Evolutionary conservation across 1,140 invertebrate species (phyloP), one percentile per base, ranked within the genome.

Genomic region (Cheumatopsyche charites): DNA sequence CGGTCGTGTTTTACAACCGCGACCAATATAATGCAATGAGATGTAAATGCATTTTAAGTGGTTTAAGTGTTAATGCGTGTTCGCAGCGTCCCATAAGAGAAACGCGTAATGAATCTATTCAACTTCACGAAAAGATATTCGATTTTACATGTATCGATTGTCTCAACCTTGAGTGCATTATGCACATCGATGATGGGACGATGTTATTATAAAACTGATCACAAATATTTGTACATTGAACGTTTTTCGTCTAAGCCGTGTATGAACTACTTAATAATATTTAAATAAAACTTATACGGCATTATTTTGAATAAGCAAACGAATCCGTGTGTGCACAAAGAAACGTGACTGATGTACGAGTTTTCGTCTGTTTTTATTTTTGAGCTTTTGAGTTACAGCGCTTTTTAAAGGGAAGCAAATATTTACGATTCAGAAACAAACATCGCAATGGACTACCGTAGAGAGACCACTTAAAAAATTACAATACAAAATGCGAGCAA

Each of bases 41-140:
- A 52, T 19, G 47, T 52, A 52, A 52, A 52, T 52, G 47, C 47
- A 17, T 52, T 52, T 17, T 52, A 52, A 52, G 47, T 52, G 47
- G 9, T 52, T 52, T 52, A 52, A 52, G 47, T 52, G 47, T 52
- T 52, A 52, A 52, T 52, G 47, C 47, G 19, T 17, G 47, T 52
- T 19, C 19, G 13, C 47, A 52, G 43, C 17, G 43, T 45, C 17
- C 43, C 11, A 45, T 45, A 12, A 45, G 2, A n/a, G 11, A 45
- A 7, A 47, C 47, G 9, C 5, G 47, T 36, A 52, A 25, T 23
- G 23, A 25, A 58, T 58, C 19, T 4, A 25, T 58, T 58, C 55
- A 58, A 58, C 23, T 5, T 12, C 55, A 2, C 21, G 25, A 17
- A 52, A 17, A 7, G 47, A 36, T 36, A 36, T 36, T 36, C 29